Conservation (phyloP, 2,888 invertebrate species). For the Ochlodes sylvanus region DNA sequence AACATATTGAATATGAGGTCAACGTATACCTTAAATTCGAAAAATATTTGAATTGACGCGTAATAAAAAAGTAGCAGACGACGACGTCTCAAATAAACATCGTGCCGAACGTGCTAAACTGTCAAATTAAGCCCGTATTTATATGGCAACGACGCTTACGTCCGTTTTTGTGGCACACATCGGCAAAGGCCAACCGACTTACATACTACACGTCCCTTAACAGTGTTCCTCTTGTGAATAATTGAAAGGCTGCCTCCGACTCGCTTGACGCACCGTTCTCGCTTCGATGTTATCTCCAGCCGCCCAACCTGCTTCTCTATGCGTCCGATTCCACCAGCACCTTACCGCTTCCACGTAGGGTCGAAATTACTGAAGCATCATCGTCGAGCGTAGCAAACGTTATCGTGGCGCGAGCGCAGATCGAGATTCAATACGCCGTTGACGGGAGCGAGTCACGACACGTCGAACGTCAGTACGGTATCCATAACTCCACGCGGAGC, state of each 20-base stretch:
- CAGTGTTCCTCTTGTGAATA: conserved; percentile 65
- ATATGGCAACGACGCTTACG: conserved; percentile 19
- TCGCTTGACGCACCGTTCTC: conserved; percentile 57
- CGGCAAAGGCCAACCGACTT: conserved; percentile 32
- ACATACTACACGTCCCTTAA: conserved; percentile 52
- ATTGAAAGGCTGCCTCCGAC: conserved; percentile 64
- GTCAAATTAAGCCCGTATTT: conserved; percentile 36
- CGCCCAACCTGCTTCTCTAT: conserved; percentile 11
- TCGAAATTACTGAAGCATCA: conserved; percentile 20
- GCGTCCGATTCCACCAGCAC: neutral
- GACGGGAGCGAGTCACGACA: conserved; percentile 67
- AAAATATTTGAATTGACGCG: conserved; percentile 9
- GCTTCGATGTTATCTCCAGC: conserved; percentile 58
- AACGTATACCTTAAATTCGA: neutral
- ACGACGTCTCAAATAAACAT: conserved; percentile 21
- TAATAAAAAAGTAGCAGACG: conserved; percentile 7
- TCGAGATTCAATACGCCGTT: conserved; percentile 69
- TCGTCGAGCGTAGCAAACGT: conserved; percentile 41
- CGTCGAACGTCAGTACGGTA: conserved; percentile 55
- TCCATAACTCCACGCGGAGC: conserved; percentile 42
- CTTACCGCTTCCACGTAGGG: conserved; percentile 29
- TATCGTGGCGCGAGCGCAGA: conserved; percentile 54
- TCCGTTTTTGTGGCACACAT: conserved; percentile 39
- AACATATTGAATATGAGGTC: too few relatives aligned
- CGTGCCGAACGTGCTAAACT: conserved; percentile 29